These are phyloP conservation scores for Drosophila mimica DNA, from an alignment of 2,888 invertebrate genomes.

Conservation along the genomic window DNA sequence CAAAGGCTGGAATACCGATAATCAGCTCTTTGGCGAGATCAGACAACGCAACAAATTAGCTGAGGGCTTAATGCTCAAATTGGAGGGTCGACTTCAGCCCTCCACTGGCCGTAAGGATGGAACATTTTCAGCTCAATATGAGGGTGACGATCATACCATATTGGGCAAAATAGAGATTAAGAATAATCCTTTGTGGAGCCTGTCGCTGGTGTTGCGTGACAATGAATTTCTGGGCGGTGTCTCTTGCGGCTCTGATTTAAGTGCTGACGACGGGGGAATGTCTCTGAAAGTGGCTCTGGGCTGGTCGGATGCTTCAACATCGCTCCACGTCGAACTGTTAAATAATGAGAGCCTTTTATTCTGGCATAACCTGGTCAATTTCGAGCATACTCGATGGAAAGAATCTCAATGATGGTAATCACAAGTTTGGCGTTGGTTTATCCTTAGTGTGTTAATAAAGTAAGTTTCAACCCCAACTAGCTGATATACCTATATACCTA, in stretches of 20 bases:
- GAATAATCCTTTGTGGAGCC: background rate
- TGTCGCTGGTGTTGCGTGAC: background rate
- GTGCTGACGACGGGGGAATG: background rate
- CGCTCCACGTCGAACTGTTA: background rate
- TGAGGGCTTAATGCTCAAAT: background rate
- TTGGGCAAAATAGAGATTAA: background rate
- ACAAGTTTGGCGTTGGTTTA: background rate
- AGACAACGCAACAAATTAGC: background rate
- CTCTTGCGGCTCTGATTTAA: background rate
- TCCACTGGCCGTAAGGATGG: background rate
- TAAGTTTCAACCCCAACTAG: background rate
- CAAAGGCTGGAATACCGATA: background rate
- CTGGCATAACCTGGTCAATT: background rate
- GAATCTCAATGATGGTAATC: background rate
- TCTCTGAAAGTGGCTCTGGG: background rate
- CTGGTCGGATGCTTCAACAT: background rate
- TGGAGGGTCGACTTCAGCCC: background rate
- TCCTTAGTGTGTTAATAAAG: background rate
- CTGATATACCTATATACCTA: background rate
- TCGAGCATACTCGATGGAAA: background rate
- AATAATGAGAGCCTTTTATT: background rate
- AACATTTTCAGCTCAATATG: background rate
- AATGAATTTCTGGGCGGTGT: background rate
- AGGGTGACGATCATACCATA: background rate
- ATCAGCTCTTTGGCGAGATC: background rate